Conservation (phyloP, 2,888 invertebrate genomes). For the Lamellibrachia satsuma region DNA sequence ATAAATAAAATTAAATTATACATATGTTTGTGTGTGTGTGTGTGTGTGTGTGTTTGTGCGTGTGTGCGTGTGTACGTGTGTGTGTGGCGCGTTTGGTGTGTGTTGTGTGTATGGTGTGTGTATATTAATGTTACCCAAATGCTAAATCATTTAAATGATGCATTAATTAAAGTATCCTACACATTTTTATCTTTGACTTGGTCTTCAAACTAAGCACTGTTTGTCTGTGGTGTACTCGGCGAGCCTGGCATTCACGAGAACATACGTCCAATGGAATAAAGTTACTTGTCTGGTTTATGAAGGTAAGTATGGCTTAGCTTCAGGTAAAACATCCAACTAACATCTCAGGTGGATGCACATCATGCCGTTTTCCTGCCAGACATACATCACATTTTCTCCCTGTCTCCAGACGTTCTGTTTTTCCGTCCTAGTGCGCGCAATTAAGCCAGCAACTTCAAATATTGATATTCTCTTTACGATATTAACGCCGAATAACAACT, state of each 20-base stretch:
- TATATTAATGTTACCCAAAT: neutral
- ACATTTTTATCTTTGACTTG: neutral
- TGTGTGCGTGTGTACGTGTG: neutral
- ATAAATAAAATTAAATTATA: too few relatives aligned
- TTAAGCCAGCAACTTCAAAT: neutral
- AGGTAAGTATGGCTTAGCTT: neutral
- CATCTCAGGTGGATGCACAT: neutral
- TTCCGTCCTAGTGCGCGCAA: neutral
- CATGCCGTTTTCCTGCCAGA: neutral
- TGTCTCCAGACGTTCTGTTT: neutral
- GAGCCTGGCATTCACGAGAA: neutral
- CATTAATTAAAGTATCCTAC: neutral
- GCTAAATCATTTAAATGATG: neutral
- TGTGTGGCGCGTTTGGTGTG: neutral
- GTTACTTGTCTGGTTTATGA: neutral
- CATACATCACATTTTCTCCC: neutral
- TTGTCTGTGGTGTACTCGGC: neutral
- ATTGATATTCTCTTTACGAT: neutral
- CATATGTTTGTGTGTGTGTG: too few relatives aligned
- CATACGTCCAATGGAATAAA: neutral
- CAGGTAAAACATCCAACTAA: neutral
- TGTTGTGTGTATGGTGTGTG: neutral
- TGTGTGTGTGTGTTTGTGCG: neutral
- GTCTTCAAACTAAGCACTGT: neutral
- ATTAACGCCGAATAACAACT: neutral